phyloP scores from a whole-genome alignment of 2,797 vertebrate species.

The Coilia nasus region DNA sequence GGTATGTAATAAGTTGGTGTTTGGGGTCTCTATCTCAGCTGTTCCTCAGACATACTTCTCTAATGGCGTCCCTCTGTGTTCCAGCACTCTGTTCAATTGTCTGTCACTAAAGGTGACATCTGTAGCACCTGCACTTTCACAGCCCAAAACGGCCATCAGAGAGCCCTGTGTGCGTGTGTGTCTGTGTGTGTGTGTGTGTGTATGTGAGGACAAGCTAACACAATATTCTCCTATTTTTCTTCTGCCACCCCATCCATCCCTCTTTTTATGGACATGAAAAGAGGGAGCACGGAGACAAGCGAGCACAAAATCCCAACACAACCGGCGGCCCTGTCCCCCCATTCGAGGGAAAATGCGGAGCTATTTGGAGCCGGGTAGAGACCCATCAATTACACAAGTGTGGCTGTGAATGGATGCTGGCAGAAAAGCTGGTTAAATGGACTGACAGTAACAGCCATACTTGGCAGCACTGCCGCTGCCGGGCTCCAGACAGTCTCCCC shows the following conservation, averaged over 20 bases:
- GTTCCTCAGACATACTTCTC: slow-evolving; percentile 27
- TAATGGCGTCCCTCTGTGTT: slow-evolving; percentile 31
- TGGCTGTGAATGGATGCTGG: slow-evolving; percentile 25
- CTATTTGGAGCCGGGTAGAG: slow-evolving; percentile 32
- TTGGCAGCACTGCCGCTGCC: slow-evolving; percentile 10
- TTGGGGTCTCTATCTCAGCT: not conserved
- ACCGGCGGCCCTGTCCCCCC: not conserved
- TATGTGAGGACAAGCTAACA: not conserved
- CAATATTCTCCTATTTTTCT: slow-evolving; percentile 19
- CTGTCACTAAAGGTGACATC: slow-evolving; percentile 59
- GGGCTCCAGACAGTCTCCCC: not conserved
- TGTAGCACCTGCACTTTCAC: slow-evolving; percentile 39
- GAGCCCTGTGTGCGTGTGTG: slow-evolving; percentile 17
- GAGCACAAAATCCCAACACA: slow-evolving; percentile 25
- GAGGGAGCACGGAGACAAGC: slow-evolving; percentile 10
- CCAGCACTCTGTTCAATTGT: slow-evolving; percentile 59
- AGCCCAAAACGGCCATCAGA: slow-evolving; percentile 10
- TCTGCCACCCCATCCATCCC: not conserved
- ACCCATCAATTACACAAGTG: slow-evolving; percentile 29
- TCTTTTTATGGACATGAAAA: slow-evolving; percentile 26
- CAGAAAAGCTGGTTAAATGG: slow-evolving; percentile 42
- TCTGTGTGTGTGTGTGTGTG: not conserved
- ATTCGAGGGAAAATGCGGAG: slow-evolving; percentile 27
- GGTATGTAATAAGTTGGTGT: not conserved
- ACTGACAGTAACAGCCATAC: slow-evolving; percentile 33